Evolutionary conservation across 2,888 invertebrate genomes (phyloP), one percentile per base, ranked within the genome.

Genomic region (Coecobrya sp.): DNA sequence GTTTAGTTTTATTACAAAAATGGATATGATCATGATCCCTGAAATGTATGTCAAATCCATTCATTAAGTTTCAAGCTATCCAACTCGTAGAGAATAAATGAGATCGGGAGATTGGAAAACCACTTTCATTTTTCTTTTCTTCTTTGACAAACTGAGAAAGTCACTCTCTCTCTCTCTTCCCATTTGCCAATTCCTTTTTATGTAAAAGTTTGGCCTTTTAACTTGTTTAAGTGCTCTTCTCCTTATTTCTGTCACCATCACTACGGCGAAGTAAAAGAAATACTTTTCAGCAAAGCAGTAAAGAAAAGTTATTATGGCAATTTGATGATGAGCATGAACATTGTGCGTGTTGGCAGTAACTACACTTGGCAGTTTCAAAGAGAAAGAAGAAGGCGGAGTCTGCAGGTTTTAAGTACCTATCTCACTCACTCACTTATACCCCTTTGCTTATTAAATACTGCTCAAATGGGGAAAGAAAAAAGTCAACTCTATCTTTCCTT

Each of bases 201-300:
- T 59, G 59, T n/a, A 59, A 59, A 59, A 59, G 59, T 59, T 59
- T 59, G 59, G 2, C 59, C 59, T 59, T 59, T 59, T 59, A 59
- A 59, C 59, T 5, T 19, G 59, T 59, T 59, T 59, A 59, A 59
- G 59, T 59, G 19, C 59, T 59, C 59, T 59, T 59, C 59, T 59
- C 13, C 59, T 8, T 59, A 7, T 19, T 59, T 49, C 36, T 36
- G 36, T 7, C 36, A 36, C 36, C 36, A 36, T 36, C 36, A 36
- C 36, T 4, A 2, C 2, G 7, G 36, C 36, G 7, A 36, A 36
- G 3, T 36, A 36, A 36, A 36, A 36, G 3, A 36, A 36, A 7
- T 36, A 36, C 36, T 36, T 36, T 36, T 36, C 36, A 36, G 36
- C 36, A 7, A 36, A 36, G 36, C 36, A 36, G 36, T 36, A 36